Base-by-base conservation (phyloP, 92 coral and sea anemone genomes). In the Epizoanthus rinbou region DNA sequence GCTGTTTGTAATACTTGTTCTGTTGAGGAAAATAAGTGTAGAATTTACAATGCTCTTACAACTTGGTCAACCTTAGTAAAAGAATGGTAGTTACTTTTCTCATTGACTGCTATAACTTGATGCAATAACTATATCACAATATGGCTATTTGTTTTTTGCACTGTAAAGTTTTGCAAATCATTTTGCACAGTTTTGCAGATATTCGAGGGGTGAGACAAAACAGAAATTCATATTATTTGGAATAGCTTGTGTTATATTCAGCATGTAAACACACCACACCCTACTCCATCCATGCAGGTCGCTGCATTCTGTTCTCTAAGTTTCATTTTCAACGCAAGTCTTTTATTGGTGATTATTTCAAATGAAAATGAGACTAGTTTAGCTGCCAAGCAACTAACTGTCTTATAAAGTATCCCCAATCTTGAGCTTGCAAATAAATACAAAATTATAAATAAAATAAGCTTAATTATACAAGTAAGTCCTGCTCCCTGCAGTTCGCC, bases 211-310 rank as follows among this genome's bases (percentile, higher is more conserved):
- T 8, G 35, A 78, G 3, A 18, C 1, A 76, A 60, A 63, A 23
- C 7, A 18, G 63, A 60, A 19, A 19, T 33, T 78, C 54, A 41
- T 78, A 59, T 78, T 39, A 41, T 78, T 63, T 60, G 16, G 64
- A 78, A 21, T n/a, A 60, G 31, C 31, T 71, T 71, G 21, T 28
- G 41, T 39, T 22, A n/a, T 41, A 33, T 50, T 60, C 64, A 18
- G 57, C 16, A 21, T 25, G 23, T 23, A 62, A 62, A 62, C 82
- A 76, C 35, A 78, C 82, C 82, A 78, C 82, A 78, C 82, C 82
- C 82, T 39, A 53, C 43, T 33, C 18, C 54, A 50, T 10, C 54
- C 54, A 50, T 50, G 54, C 54, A 50, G 54, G 3, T 50, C 15
- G 3, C 54, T 50, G 54, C 8, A 22, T 47, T 21, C 19, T 41